These are phyloP conservation scores for Aphelenchoides avenae DNA, from an alignment of 1,140 invertebrate genomes.

Conservation along the genomic window DNA sequence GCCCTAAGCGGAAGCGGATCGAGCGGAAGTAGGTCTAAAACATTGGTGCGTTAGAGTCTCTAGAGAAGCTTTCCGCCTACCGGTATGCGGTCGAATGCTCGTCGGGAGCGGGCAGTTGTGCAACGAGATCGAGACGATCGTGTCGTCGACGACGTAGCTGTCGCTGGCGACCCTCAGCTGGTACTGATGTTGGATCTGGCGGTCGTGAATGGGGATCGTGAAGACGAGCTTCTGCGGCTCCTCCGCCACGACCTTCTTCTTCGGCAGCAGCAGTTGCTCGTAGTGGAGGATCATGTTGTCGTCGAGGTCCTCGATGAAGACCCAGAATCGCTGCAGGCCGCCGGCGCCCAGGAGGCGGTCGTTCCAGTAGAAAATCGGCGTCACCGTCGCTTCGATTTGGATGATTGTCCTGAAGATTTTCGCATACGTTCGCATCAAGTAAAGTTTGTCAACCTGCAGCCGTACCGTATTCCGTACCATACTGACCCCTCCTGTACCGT, in stretches of 20 bases:
- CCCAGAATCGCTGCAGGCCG: conserved; percentile 86
- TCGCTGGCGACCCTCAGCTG: conserved; percentile 81
- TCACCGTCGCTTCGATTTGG: conserved; percentile 76
- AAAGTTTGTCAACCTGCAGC: too few relatives aligned
- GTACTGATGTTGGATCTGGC: conserved; percentile 79
- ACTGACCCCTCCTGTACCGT: too few relatives aligned
- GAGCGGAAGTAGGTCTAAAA: conserved; percentile 77
- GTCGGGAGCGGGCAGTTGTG: conserved; percentile 85
- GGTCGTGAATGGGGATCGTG: conserved; percentile 88
- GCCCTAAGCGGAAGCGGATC: conserved; percentile 81
- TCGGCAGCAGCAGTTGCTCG: conserved; percentile 82
- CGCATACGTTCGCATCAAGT: too few relatives aligned
- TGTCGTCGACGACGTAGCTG: conserved; percentile 79
- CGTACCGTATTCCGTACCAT: too few relatives aligned
- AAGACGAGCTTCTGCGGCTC: conserved; percentile 82
- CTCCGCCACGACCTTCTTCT: conserved; percentile 73
- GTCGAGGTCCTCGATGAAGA: conserved; percentile 94
- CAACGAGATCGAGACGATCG: conserved; percentile 73
- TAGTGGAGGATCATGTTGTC: conserved; percentile 91
- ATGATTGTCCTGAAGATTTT: conserved; percentile 73
- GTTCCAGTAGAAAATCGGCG: conserved; percentile 82
- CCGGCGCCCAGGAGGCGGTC: conserved; percentile 78
- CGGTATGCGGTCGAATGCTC: conserved; percentile 84
- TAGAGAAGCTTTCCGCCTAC: conserved; percentile 60
- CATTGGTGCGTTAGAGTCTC: background rate